phyloP scores from a whole-genome alignment of 2,888 invertebrate genomes.

The Drosophila borborema region DNA sequence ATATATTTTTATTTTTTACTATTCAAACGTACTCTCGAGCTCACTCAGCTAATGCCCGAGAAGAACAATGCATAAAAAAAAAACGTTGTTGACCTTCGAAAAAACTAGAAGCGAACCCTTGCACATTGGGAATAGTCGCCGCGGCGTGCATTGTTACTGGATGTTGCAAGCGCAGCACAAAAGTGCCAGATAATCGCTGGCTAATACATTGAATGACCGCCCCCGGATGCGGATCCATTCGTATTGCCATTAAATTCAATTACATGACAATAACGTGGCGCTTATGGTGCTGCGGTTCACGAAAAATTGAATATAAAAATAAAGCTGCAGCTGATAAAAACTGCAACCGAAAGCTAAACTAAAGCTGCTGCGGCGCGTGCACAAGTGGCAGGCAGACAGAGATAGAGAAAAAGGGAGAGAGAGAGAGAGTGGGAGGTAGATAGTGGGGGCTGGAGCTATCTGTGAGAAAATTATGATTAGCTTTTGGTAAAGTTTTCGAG shows the following conservation, averaged over 20 bases:
- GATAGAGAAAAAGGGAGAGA: neutral
- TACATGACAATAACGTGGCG: constrained; percentile 79
- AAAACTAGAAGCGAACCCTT: constrained; percentile 8
- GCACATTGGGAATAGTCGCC: constrained; percentile 14
- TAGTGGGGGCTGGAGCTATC: constrained; percentile 31
- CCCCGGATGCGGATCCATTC: constrained; percentile 69
- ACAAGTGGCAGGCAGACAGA: constrained; percentile 16
- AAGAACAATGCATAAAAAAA: neutral
- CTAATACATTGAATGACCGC: constrained; percentile 72
- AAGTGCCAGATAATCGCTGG: constrained; percentile 71
- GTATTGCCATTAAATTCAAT: constrained; percentile 78
- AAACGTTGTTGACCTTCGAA: constrained; percentile 25
- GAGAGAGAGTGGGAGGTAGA: neutral
- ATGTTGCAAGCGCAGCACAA: constrained; percentile 68
- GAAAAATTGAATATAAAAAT: constrained; percentile 77
- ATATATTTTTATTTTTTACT: constrained; percentile 1
- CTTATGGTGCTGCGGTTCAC: constrained; percentile 72
- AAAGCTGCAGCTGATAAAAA: constrained; percentile 72
- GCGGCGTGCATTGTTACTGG: constrained; percentile 47
- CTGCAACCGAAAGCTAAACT: constrained; percentile 54
- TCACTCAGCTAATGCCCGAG: constrained; percentile 28
- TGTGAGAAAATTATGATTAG: constrained; percentile 76
- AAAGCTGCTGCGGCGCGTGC: constrained; percentile 46
- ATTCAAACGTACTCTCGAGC: constrained; percentile 5
- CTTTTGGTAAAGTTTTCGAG: constrained; percentile 68